Evolutionary conservation across 2,797 vertebrate genomes (phyloP), one percentile per base, ranked within the genome.

Genomic region (Sebastes itinus): DNA sequence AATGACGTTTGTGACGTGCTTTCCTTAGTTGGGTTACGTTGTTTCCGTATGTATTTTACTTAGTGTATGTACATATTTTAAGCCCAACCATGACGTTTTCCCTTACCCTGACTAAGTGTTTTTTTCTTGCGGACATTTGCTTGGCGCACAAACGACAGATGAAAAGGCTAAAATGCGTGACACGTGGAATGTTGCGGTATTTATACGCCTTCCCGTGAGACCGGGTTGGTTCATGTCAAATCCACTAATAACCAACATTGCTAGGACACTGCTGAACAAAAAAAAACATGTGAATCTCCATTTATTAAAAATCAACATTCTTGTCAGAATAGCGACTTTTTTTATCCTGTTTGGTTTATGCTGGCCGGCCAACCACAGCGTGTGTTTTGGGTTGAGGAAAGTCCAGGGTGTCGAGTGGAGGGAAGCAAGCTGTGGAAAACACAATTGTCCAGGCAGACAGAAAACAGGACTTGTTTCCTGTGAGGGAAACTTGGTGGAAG

Each of bases 401-500:
- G 71, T 56, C 13, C 46, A 8, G 13, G 11, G 5, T 85, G 83
- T 88, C 81, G 78, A 74, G 80, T 80, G 72, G 83, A 91, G 61
- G 68, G 22, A 83, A 77, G 78, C 67, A 86, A 86, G 84, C 78
- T 89, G 87, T 73, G 56, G 76, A 75, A 46, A 46, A 18, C 72
- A 68, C 70, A 67, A 82, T 85, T 85, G 83, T 85, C 27, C 54
- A 38, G 63, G 81, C 8, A 52, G 69, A 77, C 54, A 64, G 60
- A 92, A 82, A 89, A 80, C 75, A 76, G 8, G 49, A 72, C 66
- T 77, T 58, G 32, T 72, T 90, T 91, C 84, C 85, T 78, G 60
- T 32, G 12, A 72, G 82, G 67, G 77, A 86, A 88, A 83, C 70
- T 71, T 5, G 20, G 22, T 71, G 32, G 49, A 75, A 55, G 73